Evolutionary conservation across 2,888 invertebrate genomes (phyloP).

Genomic region (Laothoe populi): DNA sequence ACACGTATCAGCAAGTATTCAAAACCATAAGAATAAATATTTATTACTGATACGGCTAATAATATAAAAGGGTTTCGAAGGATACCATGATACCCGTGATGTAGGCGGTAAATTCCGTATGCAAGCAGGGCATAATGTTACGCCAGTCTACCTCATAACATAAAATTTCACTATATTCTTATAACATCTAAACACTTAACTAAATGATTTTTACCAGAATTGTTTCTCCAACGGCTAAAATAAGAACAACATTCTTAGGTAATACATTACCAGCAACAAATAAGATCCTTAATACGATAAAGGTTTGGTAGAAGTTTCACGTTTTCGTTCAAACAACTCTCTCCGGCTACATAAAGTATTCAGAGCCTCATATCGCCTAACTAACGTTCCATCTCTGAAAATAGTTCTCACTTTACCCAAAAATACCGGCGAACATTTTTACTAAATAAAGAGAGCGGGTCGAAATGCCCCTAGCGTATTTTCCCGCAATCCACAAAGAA

Average conservation of each 20-base stretch:
- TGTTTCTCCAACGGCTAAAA: too few species aligned
- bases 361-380: background rate
- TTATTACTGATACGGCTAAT: constrained; percentile 7
- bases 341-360: background rate
- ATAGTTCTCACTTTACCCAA: constrained; percentile 24
- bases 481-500: constrained; percentile 30
- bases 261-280: background rate
- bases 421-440: constrained; percentile 15
- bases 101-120: background rate
- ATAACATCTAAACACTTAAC: too few species aligned
- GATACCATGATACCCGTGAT: background rate
- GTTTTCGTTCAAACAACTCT: background rate
- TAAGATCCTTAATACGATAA: background rate
- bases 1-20: background rate
- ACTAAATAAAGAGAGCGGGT: constrained; percentile 21
- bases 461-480: constrained; percentile 13
- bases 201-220: too few species aligned
- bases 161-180: too few species aligned
- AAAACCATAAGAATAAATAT: constrained; percentile 12
- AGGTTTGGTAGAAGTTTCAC: background rate
- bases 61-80: constrained; percentile 10
- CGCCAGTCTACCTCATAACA: too few species aligned
- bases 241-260: background rate
- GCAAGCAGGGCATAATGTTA: background rate
- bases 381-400: constrained; percentile 17